Conservation (phyloP, 2,113 vertebrate species). For the Carassius gibelio region DNA sequence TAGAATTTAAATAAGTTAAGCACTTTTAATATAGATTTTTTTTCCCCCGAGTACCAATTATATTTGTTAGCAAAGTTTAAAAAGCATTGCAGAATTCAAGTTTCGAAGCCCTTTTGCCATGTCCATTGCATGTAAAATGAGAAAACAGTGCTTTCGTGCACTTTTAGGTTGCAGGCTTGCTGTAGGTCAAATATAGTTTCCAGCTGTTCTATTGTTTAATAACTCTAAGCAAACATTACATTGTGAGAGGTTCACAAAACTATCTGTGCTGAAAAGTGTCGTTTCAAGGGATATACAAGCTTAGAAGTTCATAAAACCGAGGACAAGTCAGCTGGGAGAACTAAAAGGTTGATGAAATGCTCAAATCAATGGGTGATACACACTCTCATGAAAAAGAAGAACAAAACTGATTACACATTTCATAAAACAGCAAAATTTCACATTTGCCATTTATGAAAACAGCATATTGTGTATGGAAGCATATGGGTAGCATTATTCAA, state of each 20-base stretch:
- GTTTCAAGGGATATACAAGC: background rate
- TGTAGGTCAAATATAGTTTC: background rate
- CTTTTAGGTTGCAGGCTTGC: background rate
- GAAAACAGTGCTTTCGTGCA: background rate
- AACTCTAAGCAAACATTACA: background rate
- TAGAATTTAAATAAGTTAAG: background rate
- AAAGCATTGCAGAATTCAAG: background rate
- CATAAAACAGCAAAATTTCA: conserved; percentile 1
- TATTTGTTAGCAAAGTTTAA: background rate
- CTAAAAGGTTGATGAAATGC: background rate
- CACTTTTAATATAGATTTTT: background rate
- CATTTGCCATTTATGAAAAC: too few species aligned
- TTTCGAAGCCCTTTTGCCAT: background rate
- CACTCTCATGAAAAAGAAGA: background rate
- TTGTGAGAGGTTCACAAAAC: background rate
- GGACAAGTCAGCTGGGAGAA: background rate
- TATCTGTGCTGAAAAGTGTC: background rate
- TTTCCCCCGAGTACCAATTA: background rate
- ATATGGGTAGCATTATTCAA: too few species aligned
- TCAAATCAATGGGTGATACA: background rate
- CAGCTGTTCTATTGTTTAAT: background rate
- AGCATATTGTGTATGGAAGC: background rate
- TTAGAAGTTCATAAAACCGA: background rate
- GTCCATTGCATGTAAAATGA: background rate
- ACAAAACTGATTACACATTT: background rate